Evolutionary conservation across 2,888 invertebrate species (phyloP).

Genomic region (Balanococcus diminutus): DNA sequence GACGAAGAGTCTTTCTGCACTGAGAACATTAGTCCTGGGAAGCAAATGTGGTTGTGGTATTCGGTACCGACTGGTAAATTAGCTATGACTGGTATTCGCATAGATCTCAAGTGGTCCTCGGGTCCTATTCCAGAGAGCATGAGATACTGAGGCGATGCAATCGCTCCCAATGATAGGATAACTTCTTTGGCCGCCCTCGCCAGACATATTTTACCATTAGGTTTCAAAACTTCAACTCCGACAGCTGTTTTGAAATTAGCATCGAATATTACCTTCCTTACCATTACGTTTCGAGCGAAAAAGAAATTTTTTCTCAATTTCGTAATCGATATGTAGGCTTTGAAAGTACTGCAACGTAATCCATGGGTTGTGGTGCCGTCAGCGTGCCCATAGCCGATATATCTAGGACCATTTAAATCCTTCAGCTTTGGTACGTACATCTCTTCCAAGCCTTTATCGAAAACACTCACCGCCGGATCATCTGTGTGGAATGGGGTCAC

Average conservation of each 20-base stretch:
- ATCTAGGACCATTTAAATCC: slow-evolving; percentile 37
- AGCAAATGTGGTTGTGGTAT: slow-evolving; percentile 82
- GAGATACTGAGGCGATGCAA: slow-evolving; percentile 81
- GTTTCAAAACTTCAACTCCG: slow-evolving; percentile 71
- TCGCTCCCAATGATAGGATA: slow-evolving; percentile 82
- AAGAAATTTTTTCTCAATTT: slow-evolving; percentile 73
- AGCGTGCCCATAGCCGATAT: slow-evolving; percentile 36
- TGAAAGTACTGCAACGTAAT: slow-evolving; percentile 78
- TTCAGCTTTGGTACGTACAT: slow-evolving; percentile 38
- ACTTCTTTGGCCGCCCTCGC: slow-evolving; percentile 75
- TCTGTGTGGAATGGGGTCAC: slow-evolving; percentile 46
- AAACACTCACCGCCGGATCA: slow-evolving; percentile 15
- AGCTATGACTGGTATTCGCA: slow-evolving; percentile 68
- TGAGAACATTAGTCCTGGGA: slow-evolving; percentile 67
- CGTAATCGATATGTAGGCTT: slow-evolving; percentile 76
- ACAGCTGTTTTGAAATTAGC: slow-evolving; percentile 63
- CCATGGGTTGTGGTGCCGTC: slow-evolving; percentile 66
- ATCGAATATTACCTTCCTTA: slow-evolving; percentile 69
- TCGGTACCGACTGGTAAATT: slow-evolving; percentile 78
- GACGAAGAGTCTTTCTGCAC: slow-evolving; percentile 35
- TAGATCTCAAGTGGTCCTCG: slow-evolving; percentile 66
- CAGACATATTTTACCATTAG: slow-evolving; percentile 63
- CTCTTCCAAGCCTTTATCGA: not conserved
- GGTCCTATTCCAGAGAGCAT: slow-evolving; percentile 86
- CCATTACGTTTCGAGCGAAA: slow-evolving; percentile 71